Percentiles rank a stretch among this genome's conserved stretches.
phyloP scores from a whole-genome alignment of 2,888 invertebrate genomes.

The Tenthredo distinguenda region DNA sequence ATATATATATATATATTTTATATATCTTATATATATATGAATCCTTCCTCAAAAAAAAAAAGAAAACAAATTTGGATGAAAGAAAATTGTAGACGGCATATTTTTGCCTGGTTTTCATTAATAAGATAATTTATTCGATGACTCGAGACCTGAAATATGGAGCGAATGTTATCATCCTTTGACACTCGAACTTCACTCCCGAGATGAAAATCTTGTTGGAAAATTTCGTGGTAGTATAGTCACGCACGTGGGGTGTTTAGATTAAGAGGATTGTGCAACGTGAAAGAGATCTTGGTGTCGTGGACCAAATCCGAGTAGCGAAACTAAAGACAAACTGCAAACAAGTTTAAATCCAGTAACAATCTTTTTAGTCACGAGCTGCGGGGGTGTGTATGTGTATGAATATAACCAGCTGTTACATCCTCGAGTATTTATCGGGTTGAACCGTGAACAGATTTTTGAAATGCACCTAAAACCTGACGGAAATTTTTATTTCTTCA shows the following conservation, averaged over 20 bases:
- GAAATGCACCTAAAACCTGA: background rate
- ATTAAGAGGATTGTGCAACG: slow-evolving; percentile 5
- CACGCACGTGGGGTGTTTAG: slow-evolving; percentile 14
- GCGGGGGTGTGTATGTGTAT: background rate
- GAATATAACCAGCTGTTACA: background rate
- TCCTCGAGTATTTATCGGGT: background rate
- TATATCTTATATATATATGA: no score
- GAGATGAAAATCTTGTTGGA: background rate
- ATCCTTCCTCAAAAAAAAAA: background rate
- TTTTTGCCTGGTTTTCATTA: background rate
- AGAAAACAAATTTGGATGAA: background rate
- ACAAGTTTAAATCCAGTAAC: slow-evolving; percentile 39
- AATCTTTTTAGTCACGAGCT: slow-evolving; percentile 40
- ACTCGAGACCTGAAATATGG: background rate
- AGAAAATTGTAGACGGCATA: background rate
- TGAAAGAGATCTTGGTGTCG: background rate
- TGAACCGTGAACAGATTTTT: background rate
- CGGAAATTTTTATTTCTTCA: background rate
- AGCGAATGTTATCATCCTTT: background rate
- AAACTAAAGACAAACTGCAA: slow-evolving; percentile 21
- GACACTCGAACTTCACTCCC: background rate
- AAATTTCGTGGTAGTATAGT: background rate
- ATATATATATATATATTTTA: background rate
- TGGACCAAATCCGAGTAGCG: background rate
- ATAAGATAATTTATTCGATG: background rate